phyloP scores from a whole-genome alignment of 92 coral and sea anemone species.

The Porites rus region DNA sequence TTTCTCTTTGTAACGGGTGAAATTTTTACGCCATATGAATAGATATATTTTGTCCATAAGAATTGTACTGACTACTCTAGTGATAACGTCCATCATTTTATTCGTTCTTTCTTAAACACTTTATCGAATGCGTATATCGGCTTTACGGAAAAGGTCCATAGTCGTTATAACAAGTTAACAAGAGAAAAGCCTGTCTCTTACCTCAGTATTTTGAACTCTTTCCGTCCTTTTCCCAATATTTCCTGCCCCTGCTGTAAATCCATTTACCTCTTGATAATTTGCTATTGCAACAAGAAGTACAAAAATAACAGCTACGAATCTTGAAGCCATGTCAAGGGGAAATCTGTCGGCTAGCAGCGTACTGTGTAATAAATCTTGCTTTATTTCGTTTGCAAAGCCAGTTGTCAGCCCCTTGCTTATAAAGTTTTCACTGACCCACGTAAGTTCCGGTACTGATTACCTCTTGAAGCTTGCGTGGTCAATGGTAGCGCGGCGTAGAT shows the following conservation, averaged over 20 bases:
- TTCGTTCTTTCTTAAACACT: background rate
- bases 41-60: too few relatives aligned
- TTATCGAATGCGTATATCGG: background rate
- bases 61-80: too few relatives aligned
- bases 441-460: constrained; percentile 1
- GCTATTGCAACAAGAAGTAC: constrained; percentile 11
- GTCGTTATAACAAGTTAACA: background rate
- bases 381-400: background rate
- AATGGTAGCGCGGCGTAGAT: background rate
- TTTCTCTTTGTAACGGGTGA: too few relatives aligned
- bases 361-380: background rate
- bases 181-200: background rate
- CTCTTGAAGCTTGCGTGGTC: background rate
- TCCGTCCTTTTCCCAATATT: constrained; percentile 34
- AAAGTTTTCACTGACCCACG: background rate
- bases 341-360: background rate
- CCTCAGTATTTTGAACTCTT: constrained; percentile 4
- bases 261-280: constrained; percentile 1
- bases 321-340: constrained; percentile 23
- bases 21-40: too few relatives aligned
- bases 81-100: too few relatives aligned
- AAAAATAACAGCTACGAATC: constrained; percentile 7
- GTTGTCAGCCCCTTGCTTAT: background rate
- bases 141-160: background rate
- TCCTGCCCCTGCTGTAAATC: constrained; percentile 50